Evolutionary conservation across 1,140 invertebrate genomes (phyloP), one percentile per base, ranked within the genome.

Genomic region (Cyclina sinensis): DNA sequence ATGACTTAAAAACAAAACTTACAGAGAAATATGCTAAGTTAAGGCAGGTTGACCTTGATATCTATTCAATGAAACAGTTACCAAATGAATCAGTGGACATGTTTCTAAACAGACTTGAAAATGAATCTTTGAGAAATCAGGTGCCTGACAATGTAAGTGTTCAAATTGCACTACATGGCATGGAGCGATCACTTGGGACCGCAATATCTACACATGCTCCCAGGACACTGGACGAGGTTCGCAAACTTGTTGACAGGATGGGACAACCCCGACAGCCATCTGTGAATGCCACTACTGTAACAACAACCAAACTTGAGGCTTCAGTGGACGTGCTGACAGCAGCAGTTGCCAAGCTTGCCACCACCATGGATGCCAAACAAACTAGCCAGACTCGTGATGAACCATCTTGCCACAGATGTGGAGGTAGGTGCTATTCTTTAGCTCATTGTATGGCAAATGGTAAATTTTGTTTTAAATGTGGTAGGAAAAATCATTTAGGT

Each of bases 201-300:
- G 70, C 70, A 9, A 74, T 74, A 5, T 43, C 35, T 16, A 74
- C 70, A 7, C 70, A 74, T 35, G 70, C 70, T 24, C 70, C 70
- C 5, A 54, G n/a, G n/a, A n/a, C n/a, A n/a, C n/a, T 51, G 21
- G 48, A 51, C 21, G 16, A 54, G 21, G 43, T 54, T 2, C 43
- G 76, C 30, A 32, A 79, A 32, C n/a, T 48, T 0, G 21, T 27
- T 30, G 37, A 27, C 1, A 5, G 76, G 32, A 27, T 51, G 48
- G 16, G 32, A 21, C 73, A 39, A 54, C 21, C 0, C 54, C 24
- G 43, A 51, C 39, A 5, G 32, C 11, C n/a, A 18, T 43, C 1
- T 11, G 73, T 12, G 24, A 9, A 3, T 1, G 21, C 14, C 43
- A 24, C 11, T 3, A 46, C 7, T 21, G 43, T 27, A n/a, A 27